Conservation (phyloP, 2,888 invertebrate species). For the Bombyx huttoni region DNA sequence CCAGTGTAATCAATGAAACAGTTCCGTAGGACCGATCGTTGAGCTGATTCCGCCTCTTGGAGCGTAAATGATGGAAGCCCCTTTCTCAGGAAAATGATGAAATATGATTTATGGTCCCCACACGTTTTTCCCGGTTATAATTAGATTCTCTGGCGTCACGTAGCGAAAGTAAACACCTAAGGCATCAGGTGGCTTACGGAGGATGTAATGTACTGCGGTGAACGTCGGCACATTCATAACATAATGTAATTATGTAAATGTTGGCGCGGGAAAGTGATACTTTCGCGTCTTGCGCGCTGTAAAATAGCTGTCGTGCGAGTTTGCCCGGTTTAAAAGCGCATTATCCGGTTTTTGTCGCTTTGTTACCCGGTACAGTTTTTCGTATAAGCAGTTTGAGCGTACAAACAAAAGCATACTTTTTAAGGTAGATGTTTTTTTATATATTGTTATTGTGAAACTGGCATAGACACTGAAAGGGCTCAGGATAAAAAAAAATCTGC, state of each 20-base stretch:
- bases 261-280: conserved; percentile 15
- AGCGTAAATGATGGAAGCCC: conserved; percentile 7
- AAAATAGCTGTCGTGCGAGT: conserved; percentile 1
- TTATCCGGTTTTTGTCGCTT: neutral
- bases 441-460: too few relatives aligned
- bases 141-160: conserved; percentile 24
- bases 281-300: conserved; percentile 6
- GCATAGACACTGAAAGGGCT: too few relatives aligned
- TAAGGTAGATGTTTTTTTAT: too few relatives aligned
- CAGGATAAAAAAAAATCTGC: too few relatives aligned
- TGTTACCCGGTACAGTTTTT: neutral
- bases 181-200: conserved; percentile 30
- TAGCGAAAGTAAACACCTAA: conserved; percentile 29
- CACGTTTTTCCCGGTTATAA: conserved; percentile 29
- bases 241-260: conserved; percentile 20
- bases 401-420: too few relatives aligned
- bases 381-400: too few relatives aligned
- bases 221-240: conserved; percentile 4
- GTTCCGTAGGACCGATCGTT: neutral
- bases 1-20: neutral
- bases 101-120: conserved; percentile 38
- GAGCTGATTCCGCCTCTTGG: conserved; percentile 10
- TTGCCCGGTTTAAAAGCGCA: neutral
- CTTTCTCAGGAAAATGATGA: conserved; percentile 27
- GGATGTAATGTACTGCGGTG: conserved; percentile 12